Conservation (phyloP, 2,888 invertebrate species). For the Tridacna crocea region DNA sequence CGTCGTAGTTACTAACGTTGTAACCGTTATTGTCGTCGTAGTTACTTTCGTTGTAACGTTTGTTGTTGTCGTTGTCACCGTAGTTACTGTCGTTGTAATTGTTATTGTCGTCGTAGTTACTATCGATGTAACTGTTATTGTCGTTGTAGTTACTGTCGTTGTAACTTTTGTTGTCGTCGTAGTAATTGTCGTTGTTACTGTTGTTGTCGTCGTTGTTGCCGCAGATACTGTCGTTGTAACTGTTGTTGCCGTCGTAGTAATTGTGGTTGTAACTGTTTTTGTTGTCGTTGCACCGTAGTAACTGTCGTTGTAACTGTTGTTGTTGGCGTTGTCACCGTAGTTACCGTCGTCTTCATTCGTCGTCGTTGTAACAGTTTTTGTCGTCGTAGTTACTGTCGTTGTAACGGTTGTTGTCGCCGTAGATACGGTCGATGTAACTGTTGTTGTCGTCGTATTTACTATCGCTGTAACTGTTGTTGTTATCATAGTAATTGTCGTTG, state of each 20-base stretch:
- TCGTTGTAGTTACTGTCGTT: background rate
- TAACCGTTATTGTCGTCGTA: background rate
- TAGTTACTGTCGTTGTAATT: background rate
- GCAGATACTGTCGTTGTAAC: slow-evolving; percentile 5
- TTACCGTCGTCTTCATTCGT: too few relatives aligned
- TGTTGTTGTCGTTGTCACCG: background rate
- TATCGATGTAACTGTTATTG: slow-evolving; percentile 5
- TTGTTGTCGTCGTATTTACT: background rate
- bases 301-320: background rate
- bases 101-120: background rate
- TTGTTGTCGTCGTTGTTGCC: background rate
- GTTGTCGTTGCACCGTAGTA: background rate
- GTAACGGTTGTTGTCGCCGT: background rate
- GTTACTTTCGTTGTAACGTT: background rate
- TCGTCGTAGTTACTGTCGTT: background rate
- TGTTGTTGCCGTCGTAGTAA: background rate
- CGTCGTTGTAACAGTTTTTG: background rate
- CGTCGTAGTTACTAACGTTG: background rate
- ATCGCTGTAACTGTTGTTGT: background rate
- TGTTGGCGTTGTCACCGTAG: background rate
- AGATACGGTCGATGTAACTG: background rate
- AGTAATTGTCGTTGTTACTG: background rate
- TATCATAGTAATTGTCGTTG: background rate
- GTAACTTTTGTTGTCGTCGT: background rate
- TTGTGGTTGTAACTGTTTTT: slow-evolving; percentile 8